Conservation (phyloP, 2,113 vertebrate genomes). For the Oryzias celebensis region DNA sequence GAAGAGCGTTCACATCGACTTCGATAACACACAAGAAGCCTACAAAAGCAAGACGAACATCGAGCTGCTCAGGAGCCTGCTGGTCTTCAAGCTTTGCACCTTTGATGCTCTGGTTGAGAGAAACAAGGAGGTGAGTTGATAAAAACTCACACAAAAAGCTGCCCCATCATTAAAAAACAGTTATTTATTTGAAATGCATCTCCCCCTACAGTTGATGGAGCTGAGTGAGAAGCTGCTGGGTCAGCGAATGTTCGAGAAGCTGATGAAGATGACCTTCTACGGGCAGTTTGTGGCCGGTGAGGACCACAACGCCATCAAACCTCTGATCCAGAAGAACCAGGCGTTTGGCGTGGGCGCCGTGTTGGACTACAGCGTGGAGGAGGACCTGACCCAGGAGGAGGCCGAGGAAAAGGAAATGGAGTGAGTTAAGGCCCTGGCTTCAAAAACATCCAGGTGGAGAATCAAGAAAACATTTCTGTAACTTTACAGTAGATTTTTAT, state of each 20-base stretch:
- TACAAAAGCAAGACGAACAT: slow-evolving; percentile 80
- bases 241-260: slow-evolving; percentile 79
- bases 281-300: slow-evolving; percentile 95
- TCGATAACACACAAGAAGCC: slow-evolving; percentile 77
- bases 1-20: slow-evolving; percentile 61
- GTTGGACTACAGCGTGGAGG: slow-evolving; percentile 90
- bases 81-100: slow-evolving; percentile 77
- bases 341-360: slow-evolving; percentile 89
- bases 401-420: slow-evolving; percentile 82
- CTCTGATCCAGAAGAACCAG: slow-evolving; percentile 82
- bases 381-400: slow-evolving; percentile 84
- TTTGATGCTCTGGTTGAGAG: slow-evolving; percentile 74
- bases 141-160: neutral
- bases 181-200: neutral
- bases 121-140: slow-evolving; percentile 75
- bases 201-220: slow-evolving; percentile 75
- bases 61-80: slow-evolving; percentile 77
- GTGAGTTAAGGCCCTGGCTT: slow-evolving; percentile 71
- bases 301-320: slow-evolving; percentile 88
- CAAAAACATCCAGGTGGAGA: too few species aligned
- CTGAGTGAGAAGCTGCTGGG: slow-evolving; percentile 82
- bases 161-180: neutral
- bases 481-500: too few species aligned
- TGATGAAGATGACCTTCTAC: slow-evolving; percentile 98
- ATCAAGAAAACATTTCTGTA: too few species aligned